phyloP scores from a whole-genome alignment of 2,888 invertebrate species.

The Zygogramma bicolorata region DNA sequence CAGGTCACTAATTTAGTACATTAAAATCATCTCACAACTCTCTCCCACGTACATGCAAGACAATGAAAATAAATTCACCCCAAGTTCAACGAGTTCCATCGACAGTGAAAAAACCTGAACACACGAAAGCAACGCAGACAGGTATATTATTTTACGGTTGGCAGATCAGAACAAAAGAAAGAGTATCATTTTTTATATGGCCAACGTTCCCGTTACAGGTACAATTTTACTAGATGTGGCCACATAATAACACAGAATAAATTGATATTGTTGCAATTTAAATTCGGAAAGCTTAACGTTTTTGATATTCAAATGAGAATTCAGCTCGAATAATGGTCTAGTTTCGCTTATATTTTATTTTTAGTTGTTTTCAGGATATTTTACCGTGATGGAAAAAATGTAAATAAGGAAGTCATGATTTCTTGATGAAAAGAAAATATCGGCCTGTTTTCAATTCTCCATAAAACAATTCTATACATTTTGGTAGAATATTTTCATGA shows the following conservation, averaged over 20 bases:
- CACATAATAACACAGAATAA: neutral
- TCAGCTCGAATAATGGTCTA: neutral
- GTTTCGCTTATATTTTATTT: neutral
- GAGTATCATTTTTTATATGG: neutral
- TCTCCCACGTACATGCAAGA: neutral
- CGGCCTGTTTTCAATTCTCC: too few relatives aligned
- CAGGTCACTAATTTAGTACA: neutral
- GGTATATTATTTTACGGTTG: constrained; percentile 36
- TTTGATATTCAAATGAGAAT: constrained; percentile 28
- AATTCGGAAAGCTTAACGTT: constrained; percentile 4
- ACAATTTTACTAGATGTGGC: constrained; percentile 6
- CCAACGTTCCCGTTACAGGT: constrained; percentile 14
- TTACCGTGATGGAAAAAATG: neutral
- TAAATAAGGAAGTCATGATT: too few relatives aligned
- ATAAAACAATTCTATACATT: too few relatives aligned
- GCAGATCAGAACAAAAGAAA: constrained; percentile 27
- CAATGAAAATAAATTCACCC: neutral
- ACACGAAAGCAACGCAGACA: constrained; percentile 24
- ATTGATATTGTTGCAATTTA: constrained; percentile 15
- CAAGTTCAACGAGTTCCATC: constrained; percentile 1
- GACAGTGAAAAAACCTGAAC: neutral
- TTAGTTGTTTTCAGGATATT: neutral
- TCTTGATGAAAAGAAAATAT: too few relatives aligned
- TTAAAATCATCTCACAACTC: neutral
- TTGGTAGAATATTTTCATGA: too few relatives aligned